phyloP scores from a whole-genome alignment of 2,797 vertebrate genomes.

The Phoeniculus purpureus region DNA sequence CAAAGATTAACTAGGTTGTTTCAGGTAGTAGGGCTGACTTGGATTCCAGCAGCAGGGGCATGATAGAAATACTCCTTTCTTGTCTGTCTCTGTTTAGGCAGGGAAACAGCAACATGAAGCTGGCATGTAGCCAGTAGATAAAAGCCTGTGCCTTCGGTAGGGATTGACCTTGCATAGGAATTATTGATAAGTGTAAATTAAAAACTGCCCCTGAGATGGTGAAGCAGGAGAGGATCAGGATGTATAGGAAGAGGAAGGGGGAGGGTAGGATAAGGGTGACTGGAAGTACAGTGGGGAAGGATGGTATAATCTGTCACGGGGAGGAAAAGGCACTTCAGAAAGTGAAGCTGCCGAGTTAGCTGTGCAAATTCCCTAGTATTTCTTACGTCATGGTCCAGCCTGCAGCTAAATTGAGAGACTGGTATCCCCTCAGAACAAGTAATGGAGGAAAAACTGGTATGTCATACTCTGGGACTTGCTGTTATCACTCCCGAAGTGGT shows the following conservation, averaged over 20 bases:
- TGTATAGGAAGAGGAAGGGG: conserved; percentile 28
- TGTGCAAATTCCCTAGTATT: not conserved
- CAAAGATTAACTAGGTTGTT: conserved; percentile 34
- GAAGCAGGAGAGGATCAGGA: not conserved
- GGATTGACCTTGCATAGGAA: conserved; percentile 14
- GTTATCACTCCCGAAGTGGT: not conserved
- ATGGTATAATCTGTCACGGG: not conserved
- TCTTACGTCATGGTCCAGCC: not conserved
- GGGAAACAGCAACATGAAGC: not conserved
- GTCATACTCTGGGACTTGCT: not conserved
- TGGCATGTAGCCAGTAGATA: conserved; percentile 13
- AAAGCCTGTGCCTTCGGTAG: not conserved
- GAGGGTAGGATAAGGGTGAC: not conserved
- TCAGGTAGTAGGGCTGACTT: not conserved
- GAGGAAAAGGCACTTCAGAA: conserved; percentile 28
- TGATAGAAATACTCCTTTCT: not conserved
- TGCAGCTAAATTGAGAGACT: not conserved
- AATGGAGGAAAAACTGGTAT: not conserved
- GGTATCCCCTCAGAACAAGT: not conserved
- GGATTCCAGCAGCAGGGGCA: not conserved
- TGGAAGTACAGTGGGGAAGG: not conserved
- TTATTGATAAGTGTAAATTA: not conserved
- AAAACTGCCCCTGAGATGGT: not conserved
- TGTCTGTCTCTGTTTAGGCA: conserved; percentile 4
- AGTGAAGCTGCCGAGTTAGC: not conserved